Base-by-base conservation (phyloP, 53 echinoderm and acorn worm species). In the Antedon mediterranea region DNA sequence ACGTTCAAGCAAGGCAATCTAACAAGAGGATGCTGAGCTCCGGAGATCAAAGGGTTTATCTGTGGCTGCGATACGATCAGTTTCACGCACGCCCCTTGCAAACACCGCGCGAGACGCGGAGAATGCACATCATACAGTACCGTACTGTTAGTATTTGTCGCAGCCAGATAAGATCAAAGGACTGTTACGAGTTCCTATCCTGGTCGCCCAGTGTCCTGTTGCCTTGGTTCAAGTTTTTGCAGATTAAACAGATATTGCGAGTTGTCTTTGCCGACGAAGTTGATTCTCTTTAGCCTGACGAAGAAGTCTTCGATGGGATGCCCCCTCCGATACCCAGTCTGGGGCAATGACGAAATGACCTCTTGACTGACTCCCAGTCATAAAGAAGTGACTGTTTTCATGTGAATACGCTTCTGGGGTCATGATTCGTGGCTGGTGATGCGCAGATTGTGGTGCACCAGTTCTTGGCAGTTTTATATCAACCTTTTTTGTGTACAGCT, bases 321-420 rank as follows among this genome's bases (percentile, higher is more conserved):
- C 75, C 5, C 86, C 73, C 72, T 94, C 94, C 0, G 94, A 94
- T 29, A 91, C 91, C 94, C 94, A 94, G 74, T 94, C 94, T 31
- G 94, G 94, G 11, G 91, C 90, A 80, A 94, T 94, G 83, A 85
- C 84, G 37, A 94, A 94, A 31, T 83, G 89, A 14, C 89, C 81
- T 29, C 86, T 80, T 34, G 78, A 85, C 2, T 83, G 32, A 5
- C 86, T 82, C 30, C 80, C 71, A 11, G 94, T 87, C 71, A 77
- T 74, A 30, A 76, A 43, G 79, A 94, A 94, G 32, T 85, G 81
- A 75, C 94, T 94, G 57, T 89, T 91, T 71, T 87, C 83, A 43
- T 94, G 91, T 3, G 75, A 75, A 75, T 94, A 94, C 28, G 84
- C 87, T 28, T 85, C 84, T 7, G 82, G 42, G 1, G 82, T 74